phyloP scores from a whole-genome alignment of 1,140 invertebrate species.

The Lanistes nyassanus region DNA sequence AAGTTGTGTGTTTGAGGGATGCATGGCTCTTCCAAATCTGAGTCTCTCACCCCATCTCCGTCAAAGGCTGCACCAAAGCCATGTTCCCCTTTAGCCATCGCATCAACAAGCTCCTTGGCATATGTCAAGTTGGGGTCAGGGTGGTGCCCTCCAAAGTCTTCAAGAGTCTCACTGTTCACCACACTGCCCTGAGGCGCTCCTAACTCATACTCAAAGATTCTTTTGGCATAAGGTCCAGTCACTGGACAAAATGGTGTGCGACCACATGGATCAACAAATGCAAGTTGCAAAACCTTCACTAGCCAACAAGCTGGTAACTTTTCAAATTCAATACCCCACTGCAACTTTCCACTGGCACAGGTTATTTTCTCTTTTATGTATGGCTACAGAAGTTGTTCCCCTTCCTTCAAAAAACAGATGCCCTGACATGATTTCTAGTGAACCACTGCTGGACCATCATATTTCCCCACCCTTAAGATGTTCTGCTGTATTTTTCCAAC shows the following conservation, averaged over 20 bases:
- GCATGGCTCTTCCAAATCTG: too few species aligned
- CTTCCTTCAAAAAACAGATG: too few species aligned
- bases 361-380: too few species aligned
- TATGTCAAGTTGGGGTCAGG: constrained; percentile 99
- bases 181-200: constrained; percentile 73
- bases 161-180: constrained; percentile 81
- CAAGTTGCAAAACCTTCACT: neutral
- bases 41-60: constrained; percentile 85
- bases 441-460: too few species aligned
- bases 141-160: constrained; percentile 96
- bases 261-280: neutral
- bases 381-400: too few species aligned
- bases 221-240: constrained; percentile 93
- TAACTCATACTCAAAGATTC: constrained; percentile 90
- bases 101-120: constrained; percentile 85
- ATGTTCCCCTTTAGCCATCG: constrained; percentile 81
- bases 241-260: constrained; percentile 73
- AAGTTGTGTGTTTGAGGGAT: too few species aligned
- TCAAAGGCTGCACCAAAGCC: constrained; percentile 99
- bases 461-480: too few species aligned
- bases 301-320: too few species aligned
- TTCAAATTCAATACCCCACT: too few species aligned
- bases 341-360: too few species aligned
- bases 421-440: too few species aligned
- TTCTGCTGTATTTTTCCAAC: neutral